phyloP scores from a whole-genome alignment of 1,140 invertebrate genomes.

The Drosophila obscura region DNA sequence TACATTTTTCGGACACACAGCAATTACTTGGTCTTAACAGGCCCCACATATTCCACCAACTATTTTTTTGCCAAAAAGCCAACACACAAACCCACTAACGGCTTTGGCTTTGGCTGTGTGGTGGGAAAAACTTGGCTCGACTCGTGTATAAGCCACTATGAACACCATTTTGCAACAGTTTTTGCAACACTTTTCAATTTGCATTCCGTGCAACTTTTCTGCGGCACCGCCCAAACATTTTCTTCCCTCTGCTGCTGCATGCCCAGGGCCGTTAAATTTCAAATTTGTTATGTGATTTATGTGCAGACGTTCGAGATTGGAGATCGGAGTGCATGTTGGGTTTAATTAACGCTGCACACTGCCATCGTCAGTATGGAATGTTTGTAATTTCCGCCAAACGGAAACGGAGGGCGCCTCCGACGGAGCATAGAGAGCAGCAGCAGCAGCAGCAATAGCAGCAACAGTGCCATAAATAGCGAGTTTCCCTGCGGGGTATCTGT shows the following conservation, averaged over 20 bases:
- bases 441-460: too few species aligned
- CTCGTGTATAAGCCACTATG: slow-evolving; percentile 13
- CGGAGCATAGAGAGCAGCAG: slow-evolving; percentile 12
- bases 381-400: slow-evolving; percentile 57
- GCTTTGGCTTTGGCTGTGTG: slow-evolving; percentile 11
- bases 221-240: background rate
- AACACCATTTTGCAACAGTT: slow-evolving; percentile 30
- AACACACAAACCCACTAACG: background rate
- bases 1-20: too few species aligned
- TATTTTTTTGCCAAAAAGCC: background rate
- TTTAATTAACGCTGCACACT: slow-evolving; percentile 48
- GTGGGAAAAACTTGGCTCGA: slow-evolving; percentile 44
- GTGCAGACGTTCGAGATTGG: slow-evolving; percentile 7
- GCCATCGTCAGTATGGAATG: slow-evolving; percentile 28
- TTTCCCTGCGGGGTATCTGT: background rate
- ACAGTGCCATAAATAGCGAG: background rate
- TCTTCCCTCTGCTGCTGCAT: slow-evolving; percentile 49
- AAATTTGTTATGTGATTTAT: slow-evolving; percentile 55
- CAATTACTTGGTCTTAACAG: background rate
- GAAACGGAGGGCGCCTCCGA: slow-evolving; percentile 10
- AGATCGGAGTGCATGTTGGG: slow-evolving; percentile 50
- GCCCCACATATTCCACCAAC: background rate
- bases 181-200: slow-evolving; percentile 41
- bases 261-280: slow-evolving; percentile 54
- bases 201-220: slow-evolving; percentile 33